Evolutionary conservation across 2,888 invertebrate genomes (phyloP), one percentile per base, ranked within the genome.

Genomic region (Lithodes maja): DNA sequence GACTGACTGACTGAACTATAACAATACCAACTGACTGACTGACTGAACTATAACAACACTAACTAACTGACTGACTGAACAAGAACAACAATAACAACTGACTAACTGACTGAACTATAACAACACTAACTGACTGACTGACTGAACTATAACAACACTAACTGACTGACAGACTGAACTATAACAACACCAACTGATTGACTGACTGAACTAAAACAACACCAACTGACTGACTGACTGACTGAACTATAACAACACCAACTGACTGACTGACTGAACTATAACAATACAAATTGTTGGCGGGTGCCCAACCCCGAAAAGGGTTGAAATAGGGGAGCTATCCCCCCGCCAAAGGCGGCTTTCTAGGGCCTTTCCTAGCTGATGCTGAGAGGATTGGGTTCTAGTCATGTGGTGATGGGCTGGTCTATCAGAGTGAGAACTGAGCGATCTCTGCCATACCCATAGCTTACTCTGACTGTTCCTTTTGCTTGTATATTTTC

Each of bases 41-140:
- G 15, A 74, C 74, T 74, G n/a, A 74, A n/a, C 3, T 74, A 74
- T 74, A 74, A n/a, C 74, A 15, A 15, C 15, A 74, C 74, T 1
- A n/a, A 74, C 74, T 74, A 0, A 74, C 74, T 77, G 77, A 77
- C 77, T 77, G 77, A 77, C 77, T 77, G 77, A 77, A 77, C 49
- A 1, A 77, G 1, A 77, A 2, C 77, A 3, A 3, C 0, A n/a
- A 1, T 71, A n/a, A 71, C 77, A n/a, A 71, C 77, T 49, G 74
- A 74, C 74, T 74, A 1, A 74, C 74, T 74, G 15, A 74, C 74
- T 15, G 74, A 74, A 33, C 33, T 74, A 15, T 74, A 74, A n/a
- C n/a, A 5, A n/a, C 15, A 74, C 74, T 1, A n/a, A 74, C n/a
- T 74, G 15, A 74, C 74, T 74, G 74, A 74, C 74, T 74, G 74